phyloP scores from a whole-genome alignment of 2,888 invertebrate species.

The Heteromyza rotundicornis region DNA sequence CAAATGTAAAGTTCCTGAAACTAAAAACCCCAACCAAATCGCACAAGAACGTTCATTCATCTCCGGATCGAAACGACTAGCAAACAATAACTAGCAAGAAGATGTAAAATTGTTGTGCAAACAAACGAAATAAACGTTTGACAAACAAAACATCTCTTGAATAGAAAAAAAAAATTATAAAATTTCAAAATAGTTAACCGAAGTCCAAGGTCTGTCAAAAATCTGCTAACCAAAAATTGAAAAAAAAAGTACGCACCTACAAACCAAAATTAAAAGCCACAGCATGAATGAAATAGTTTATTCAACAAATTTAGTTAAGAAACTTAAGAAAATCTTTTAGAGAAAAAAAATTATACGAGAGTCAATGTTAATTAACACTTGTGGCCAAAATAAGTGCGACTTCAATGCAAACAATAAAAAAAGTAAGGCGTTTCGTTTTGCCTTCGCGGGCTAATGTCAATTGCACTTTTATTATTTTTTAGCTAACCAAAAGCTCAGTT shows the following conservation, averaged over 20 bases:
- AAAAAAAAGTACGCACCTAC: conserved; percentile 20
- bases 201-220: too few relatives aligned
- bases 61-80: background rate
- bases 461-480: too few relatives aligned
- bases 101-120: conserved; percentile 23
- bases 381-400: conserved; percentile 24
- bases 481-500: background rate
- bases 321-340: background rate
- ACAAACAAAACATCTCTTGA: background rate
- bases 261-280: conserved; percentile 12
- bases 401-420: too few relatives aligned
- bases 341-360: conserved; percentile 2
- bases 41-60: conserved; percentile 14
- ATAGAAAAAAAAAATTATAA: background rate
- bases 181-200: too few relatives aligned
- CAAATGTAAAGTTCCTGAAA: too few relatives aligned
- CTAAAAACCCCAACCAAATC: too few relatives aligned
- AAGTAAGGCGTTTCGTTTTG: too few relatives aligned
- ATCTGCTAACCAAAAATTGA: conserved; percentile 6
- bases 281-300: conserved; percentile 6
- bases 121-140: conserved; percentile 6
- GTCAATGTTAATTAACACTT: conserved; percentile 49
- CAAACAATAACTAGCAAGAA: conserved; percentile 10
- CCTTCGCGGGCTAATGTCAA: conserved; percentile 18
- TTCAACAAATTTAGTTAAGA: background rate